Percentiles rank a stretch among this genome's conserved stretches.
These are phyloP conservation scores for Aplidium turbinatum DNA, from an alignment of 23 tunicate species.

Conservation along the genomic window DNA sequence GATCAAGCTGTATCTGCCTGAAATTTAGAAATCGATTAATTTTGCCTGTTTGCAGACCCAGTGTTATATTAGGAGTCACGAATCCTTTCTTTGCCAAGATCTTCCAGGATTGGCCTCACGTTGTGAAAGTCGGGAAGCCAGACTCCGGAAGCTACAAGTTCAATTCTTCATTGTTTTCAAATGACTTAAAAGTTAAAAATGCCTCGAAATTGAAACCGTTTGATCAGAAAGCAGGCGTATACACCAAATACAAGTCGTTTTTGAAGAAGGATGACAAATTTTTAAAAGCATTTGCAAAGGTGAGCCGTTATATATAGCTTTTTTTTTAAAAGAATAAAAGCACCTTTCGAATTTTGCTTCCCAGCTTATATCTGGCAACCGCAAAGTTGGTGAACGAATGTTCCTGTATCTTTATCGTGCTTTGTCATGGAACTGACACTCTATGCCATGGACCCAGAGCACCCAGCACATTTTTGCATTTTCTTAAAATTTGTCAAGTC, in stretches of 20 bases:
- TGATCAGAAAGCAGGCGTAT: constrained; percentile 78
- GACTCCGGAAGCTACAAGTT: not conserved
- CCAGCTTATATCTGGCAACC: no score
- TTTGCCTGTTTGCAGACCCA: constrained; percentile 41
- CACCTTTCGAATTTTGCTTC: no score
- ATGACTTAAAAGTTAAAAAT: constrained; percentile 52
- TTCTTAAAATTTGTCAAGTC: no score
- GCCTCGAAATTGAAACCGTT: constrained; percentile 54
- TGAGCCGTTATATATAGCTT: no score
- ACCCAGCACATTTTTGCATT: no score
- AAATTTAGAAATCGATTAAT: no score
- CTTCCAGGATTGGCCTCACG: constrained; percentile 83
- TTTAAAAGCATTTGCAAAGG: constrained; percentile 58
- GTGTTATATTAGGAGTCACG: constrained; percentile 82
- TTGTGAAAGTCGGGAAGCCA: constrained; percentile 51
- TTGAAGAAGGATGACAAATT: constrained; percentile 76
- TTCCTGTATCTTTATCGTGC: no score
- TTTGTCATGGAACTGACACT: no score
- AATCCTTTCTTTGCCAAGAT: constrained; percentile 91
- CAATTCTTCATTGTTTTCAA: constrained; percentile 32
- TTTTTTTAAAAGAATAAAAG: no score
- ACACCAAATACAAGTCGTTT: constrained; percentile 72
- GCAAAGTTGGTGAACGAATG: no score
- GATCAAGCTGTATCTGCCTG: no score
- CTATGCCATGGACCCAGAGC: no score